Evolutionary conservation across 1,140 invertebrate genomes (phyloP), one percentile per base, ranked within the genome.

Genomic region (Arctopsyche grandis): DNA sequence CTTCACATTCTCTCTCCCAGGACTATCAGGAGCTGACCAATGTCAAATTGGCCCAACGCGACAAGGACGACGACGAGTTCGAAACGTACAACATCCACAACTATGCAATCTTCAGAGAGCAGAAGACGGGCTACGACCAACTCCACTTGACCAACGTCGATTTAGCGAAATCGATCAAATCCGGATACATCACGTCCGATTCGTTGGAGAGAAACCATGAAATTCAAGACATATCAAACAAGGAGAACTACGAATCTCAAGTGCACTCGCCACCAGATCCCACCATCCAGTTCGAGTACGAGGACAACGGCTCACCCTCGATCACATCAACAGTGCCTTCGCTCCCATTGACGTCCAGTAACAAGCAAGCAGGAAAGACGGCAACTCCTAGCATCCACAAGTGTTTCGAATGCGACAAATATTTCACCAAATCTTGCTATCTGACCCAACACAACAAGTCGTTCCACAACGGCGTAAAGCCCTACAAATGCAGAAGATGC

Each of bases 381-480:
- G 84, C 82, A 22, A 82, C 86, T 14, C 83, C 85, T 14, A 82
- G 86, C 24, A 85, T 90, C 21, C 91, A 94, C 84, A 94, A 93
- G 85, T 97, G 95, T 86, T 90, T 92, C 81, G 92, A 94, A 83
- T 97, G 95, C 86, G 91, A 94, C 83, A 96, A 96, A 85, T 86
- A 92, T 1, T 97, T 97, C 88, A 95, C 94, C 85, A 95, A 94
- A 83, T 91, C 93, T 21, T 97, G 95, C 84, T 97, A 97, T 84
- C 87, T 97, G 19, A 96, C 94, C 43, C 95, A 97, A 85, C 96
- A 97, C 87, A 95, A 95, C 86, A 96, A 96, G 85, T 95, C 94
- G 79, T 96, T 96, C 86, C 96, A 97, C 85, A 91, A 91, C 48
- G 95, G 95, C 56, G 93, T 93, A 82, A 96, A 95, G 84, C 94